Evolutionary conservation across 1,140 invertebrate genomes (phyloP), one percentile per base, ranked within the genome.

Genomic region (Brachionus koreanus): DNA sequence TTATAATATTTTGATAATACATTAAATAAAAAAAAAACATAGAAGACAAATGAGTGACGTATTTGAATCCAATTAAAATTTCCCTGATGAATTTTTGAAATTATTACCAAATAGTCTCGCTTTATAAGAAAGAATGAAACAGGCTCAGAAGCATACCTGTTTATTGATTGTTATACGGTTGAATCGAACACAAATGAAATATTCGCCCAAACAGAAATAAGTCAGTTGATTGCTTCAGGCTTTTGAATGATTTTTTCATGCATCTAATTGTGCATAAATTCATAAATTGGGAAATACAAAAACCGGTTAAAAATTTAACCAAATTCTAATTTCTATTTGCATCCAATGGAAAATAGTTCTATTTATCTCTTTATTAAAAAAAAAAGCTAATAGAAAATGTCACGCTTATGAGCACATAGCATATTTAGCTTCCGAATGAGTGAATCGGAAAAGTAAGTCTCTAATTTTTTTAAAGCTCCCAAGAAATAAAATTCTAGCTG

Each of bases 241-340:
- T 35, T 19, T 37, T n/a, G 33, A 65, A 72, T 43, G 42, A 74
- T 74, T 23, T 23, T 74, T 74, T 74, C 69, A 74, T 74, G 69
- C 69, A 74, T 74, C 43, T 74, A 74, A 74, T 74, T 74, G 69
- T 19, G 43, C 39, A 49, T 19, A 74, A 74, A 74, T 74, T 74
- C 10, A 74, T 74, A 39, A 25, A 46, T 13, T 46, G 69, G 42
- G 69, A 49, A 74, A 12, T 25, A 46, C 43, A n/a, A 33, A 0
- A 69, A 39, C 29, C 33, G 39, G 35, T 69, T n/a, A 39, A 39
- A 39, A 69, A 39, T 29, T 67, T 29, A 12, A 63, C 57, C 19
- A 33, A 65, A 65, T 16, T 65, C 12, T 13, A 65, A 23, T 33
- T 33, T 65, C 33, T 65, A 3, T 65, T n/a, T 65, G 25, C 25